These are phyloP conservation scores for rat (Rattus norvegicus) DNA, from an alignment of 2,113 vertebrate species.

Conservation along the genomic window GRCr8 NC_086034.1:84576501-84577000, in stretches of 20 bases:
- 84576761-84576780: slow-evolving; percentile 79
- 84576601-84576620: slow-evolving; percentile 60
- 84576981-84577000: slow-evolving; percentile 25
- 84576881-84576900: slow-evolving; percentile 84
- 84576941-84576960: neutral
- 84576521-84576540: neutral
- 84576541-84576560: slow-evolving; percentile 23
- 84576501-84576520: neutral
- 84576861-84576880: slow-evolving; percentile 91
- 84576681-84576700: slow-evolving; percentile 86
- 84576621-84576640: slow-evolving; percentile 66
- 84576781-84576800: slow-evolving; percentile 72
- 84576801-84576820: slow-evolving; percentile 80
- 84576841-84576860: slow-evolving; percentile 78
- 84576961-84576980: neutral
- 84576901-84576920: slow-evolving; percentile 68
- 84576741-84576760: slow-evolving; percentile 77
- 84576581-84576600: slow-evolving; percentile 44
- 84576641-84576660: slow-evolving; percentile 86
- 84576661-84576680: slow-evolving; percentile 88
- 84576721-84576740: slow-evolving; percentile 77
- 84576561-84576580: slow-evolving; percentile 22
- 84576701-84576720: slow-evolving; percentile 86
- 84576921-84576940: slow-evolving; percentile 58
- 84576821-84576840: slow-evolving; percentile 80